Percentiles rank a stretch among this genome's conserved stretches.
These are phyloP conservation scores for Coleophora flavipennella DNA, from an alignment of 2,888 invertebrate species.

Conservation along the genomic window DNA sequence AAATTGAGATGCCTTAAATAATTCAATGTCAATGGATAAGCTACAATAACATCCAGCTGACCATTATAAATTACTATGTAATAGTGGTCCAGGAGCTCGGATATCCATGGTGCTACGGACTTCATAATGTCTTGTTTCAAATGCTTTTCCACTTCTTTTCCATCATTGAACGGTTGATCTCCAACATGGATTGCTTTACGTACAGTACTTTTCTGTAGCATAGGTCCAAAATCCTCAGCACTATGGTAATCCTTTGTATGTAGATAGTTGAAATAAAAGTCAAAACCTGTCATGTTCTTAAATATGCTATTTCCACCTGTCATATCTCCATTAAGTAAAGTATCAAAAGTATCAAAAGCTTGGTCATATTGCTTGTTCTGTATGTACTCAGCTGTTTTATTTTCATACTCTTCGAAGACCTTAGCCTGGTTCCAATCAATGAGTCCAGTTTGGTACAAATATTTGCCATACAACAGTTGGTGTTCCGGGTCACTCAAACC, in stretches of 20 bases:
- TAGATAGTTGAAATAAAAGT: constrained; percentile 83
- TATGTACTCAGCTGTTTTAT: constrained; percentile 73
- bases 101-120: constrained; percentile 81
- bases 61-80: constrained; percentile 89
- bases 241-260: constrained; percentile 71
- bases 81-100: constrained; percentile 78
- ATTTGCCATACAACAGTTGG: constrained; percentile 84
- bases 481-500: constrained; percentile 85
- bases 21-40: constrained; percentile 87
- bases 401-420: constrained; percentile 75
- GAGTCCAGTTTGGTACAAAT: constrained; percentile 84
- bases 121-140: constrained; percentile 86
- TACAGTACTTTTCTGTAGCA: constrained; percentile 75
- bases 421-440: constrained; percentile 76
- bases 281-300: constrained; percentile 82
- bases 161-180: constrained; percentile 78
- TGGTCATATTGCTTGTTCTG: constrained; percentile 74
- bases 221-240: constrained; percentile 70
- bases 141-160: constrained; percentile 77
- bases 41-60: constrained; percentile 92
- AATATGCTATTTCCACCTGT: constrained; percentile 74
- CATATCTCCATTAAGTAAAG: constrained; percentile 79
- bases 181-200: constrained; percentile 90
- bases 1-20: constrained; percentile 83
- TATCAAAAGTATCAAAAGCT: constrained; percentile 82